Conservation (phyloP, 2,113 vertebrate species). For the Ammodytes marinus region DNA sequence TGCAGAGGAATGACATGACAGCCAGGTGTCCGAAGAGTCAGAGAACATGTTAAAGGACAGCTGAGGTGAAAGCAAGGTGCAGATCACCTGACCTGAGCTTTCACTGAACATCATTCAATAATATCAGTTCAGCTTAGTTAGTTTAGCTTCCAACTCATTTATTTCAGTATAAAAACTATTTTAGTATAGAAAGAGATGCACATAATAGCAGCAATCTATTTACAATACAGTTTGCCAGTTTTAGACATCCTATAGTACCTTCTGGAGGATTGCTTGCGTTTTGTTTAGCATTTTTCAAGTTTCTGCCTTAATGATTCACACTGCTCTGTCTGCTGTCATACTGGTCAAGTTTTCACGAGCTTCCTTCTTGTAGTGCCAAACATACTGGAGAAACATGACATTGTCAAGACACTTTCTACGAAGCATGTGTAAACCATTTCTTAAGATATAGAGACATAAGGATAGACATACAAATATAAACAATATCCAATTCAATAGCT, state of each 20-base stretch:
- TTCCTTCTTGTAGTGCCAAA: neutral
- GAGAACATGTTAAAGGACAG: constrained; percentile 63
- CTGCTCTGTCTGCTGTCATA: neutral
- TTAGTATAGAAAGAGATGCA: neutral
- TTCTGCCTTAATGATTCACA: neutral
- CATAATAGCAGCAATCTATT: neutral
- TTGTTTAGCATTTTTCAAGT: neutral
- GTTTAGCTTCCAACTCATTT: constrained; percentile 3
- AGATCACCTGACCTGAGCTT: constrained; percentile 30
- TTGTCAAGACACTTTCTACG: neutral
- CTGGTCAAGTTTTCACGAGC: neutral
- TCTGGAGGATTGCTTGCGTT: neutral
- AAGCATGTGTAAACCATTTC: neutral
- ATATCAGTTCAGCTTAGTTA: neutral
- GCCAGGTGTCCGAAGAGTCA: constrained; percentile 54
- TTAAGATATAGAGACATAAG: neutral
- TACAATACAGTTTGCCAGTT: neutral
- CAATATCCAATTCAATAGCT: neutral
- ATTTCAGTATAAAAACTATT: constrained; percentile 37
- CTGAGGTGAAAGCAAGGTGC: constrained; percentile 50
- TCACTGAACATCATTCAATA: constrained; percentile 17
- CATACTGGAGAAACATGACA: neutral
- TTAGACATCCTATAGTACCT: neutral
- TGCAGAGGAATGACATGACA: constrained; percentile 53
- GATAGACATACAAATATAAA: neutral